Evolutionary conservation across 1,140 invertebrate genomes (phyloP).

Genomic region (Tachypleus tridentatus): DNA sequence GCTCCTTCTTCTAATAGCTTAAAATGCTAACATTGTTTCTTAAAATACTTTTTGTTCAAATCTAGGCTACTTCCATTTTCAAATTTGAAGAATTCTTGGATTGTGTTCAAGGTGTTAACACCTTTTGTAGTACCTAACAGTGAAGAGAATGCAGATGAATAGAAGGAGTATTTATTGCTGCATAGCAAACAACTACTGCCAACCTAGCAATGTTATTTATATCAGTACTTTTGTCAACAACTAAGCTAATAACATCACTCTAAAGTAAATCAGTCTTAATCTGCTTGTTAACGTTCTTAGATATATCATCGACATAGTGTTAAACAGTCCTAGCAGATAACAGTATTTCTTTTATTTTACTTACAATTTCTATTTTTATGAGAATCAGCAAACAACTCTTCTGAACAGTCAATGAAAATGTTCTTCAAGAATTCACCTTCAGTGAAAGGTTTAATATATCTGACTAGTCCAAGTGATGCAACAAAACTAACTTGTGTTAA

Average conservation of each 20-base stretch:
- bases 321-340: constrained; percentile 4
- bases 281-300: not conserved
- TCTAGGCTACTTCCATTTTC: not conserved
- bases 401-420: not conserved
- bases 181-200: constrained; percentile 2
- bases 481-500: constrained; percentile 2
- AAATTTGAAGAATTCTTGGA: not conserved
- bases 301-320: not conserved
- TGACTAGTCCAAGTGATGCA: not conserved
- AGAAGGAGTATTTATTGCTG: constrained; percentile 3
- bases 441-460: not conserved
- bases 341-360: constrained; percentile 3
- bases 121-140: not conserved
- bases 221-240: constrained; percentile 4
- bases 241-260: constrained; percentile 1
- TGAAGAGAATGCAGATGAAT: not conserved
- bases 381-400: not conserved
- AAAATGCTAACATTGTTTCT: not conserved
- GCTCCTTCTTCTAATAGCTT: constrained; percentile 1
- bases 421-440: not conserved
- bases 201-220: constrained; percentile 5
- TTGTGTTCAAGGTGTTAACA: not conserved
- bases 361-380: constrained; percentile 1
- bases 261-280: constrained; percentile 1
- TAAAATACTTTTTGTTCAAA: not conserved